Evolutionary conservation across 2,113 vertebrate species (phyloP).

Genomic region (Procavia capensis): DNA sequence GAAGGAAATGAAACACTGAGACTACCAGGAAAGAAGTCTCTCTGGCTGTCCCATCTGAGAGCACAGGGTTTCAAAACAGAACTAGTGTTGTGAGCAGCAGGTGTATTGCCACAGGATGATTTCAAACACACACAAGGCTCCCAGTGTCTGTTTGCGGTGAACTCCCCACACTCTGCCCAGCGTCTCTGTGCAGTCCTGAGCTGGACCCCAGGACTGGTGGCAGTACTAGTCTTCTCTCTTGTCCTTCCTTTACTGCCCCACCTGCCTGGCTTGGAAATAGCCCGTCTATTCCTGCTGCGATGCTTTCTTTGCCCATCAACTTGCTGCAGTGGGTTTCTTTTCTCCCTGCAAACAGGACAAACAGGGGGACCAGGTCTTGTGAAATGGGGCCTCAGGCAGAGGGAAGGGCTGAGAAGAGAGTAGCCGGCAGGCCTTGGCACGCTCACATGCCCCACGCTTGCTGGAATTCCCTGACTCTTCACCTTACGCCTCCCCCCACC

Average conservation of each 20-base stretch:
- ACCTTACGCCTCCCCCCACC: too few species aligned
- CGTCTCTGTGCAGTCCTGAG: not conserved
- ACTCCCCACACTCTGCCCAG: not conserved
- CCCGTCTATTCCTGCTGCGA: rapidly evolving
- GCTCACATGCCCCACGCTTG: rapidly evolving
- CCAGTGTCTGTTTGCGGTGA: constrained; percentile 60
- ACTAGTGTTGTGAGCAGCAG: constrained; percentile 64
- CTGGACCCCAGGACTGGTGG: not conserved
- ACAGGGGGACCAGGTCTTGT: not conserved
- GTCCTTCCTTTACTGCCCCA: not conserved
- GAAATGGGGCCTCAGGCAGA: not conserved
- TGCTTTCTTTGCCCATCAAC: not conserved
- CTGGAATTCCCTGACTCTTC: not conserved
- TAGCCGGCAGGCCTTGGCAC: not conserved
- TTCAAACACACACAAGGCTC: constrained; percentile 65
- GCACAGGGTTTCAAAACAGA: constrained; percentile 78
- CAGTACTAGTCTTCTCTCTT: rapidly evolving
- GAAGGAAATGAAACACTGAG: constrained; percentile 80
- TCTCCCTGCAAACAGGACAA: not conserved
- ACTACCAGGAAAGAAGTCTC: constrained; percentile 63
- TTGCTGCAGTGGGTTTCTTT: too few species aligned
- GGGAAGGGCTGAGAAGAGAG: too few species aligned
- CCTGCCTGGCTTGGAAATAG: not conserved
- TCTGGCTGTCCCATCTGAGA: constrained; percentile 67
- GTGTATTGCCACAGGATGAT: constrained; percentile 55